Evolutionary conservation across 1,140 invertebrate species (phyloP), one percentile per base, ranked within the genome.

Genomic region (Eupristina koningsbergeri): DNA sequence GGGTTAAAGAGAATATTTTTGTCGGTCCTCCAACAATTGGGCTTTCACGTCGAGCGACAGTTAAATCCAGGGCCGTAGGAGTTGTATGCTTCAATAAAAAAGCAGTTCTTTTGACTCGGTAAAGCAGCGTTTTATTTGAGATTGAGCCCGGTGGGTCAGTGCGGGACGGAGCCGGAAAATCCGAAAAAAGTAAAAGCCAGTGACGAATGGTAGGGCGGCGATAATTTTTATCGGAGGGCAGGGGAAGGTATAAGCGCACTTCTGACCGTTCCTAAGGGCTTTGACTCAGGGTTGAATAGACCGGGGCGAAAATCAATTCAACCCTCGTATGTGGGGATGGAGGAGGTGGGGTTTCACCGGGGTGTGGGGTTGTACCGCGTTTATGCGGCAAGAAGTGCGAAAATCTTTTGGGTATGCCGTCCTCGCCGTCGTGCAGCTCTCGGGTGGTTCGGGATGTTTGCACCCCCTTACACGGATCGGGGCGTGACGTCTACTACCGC

Each of bases 191-290:
- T 26, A 29, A 63, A 82, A 63, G 58, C 34, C 71, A 19, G 26
- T 63, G 81, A 58, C 47, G 74, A 69, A 77, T 77, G 81, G 58
- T 29, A 58, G 47, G 0, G 29, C 1, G 39, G 17, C 45, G 63
- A 83, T 83, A 83, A 83, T 77, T 82, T 82, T 76, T 64, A 76
- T 15, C 58, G 41, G 17, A 19, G 74, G 6, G 58, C 9, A 6
- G 7, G 73, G 19, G 8, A 50, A 8, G 17, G 50, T 13, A 74
- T 58, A 74, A 63, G 69, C 41, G 78, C 0, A 34, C 29, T 34
- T 6, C 29, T 67, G 64, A 15, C 2, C 64, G 15, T 6, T 11
- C 1, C 7, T 41, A 71, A 47, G 15, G 9, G 61, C 6, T 71
- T 71, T 41, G 19, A 64, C 63, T 26, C 36, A 9, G 26, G 19